Conservation (phyloP, 2,888 invertebrate genomes). For the Ennomos fuscantarius region DNA sequence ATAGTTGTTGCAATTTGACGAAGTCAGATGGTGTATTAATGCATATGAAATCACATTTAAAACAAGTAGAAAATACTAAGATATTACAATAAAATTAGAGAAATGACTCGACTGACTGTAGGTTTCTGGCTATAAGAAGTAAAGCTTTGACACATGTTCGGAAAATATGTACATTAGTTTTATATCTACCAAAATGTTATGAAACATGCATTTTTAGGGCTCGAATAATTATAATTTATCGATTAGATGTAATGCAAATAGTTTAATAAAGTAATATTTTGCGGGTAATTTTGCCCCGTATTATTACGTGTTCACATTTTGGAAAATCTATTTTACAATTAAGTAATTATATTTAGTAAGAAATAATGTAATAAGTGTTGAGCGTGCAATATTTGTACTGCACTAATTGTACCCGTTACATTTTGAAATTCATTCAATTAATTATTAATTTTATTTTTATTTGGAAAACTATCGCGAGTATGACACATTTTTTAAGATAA, state of each 20-base stretch:
- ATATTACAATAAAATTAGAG: conserved; percentile 7
- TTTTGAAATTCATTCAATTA: not conserved
- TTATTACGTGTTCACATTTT: conserved; percentile 20
- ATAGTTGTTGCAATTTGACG: not conserved
- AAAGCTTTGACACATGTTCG: conserved; percentile 20
- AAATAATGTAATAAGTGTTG: conserved; percentile 2
- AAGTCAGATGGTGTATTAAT: conserved; percentile 3
- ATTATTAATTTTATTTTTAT: no score
- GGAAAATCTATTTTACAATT: conserved; percentile 13
- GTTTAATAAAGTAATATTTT: conserved; percentile 4
- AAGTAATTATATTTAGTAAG: not conserved
- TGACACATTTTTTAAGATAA: no score
- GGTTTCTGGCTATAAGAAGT: conserved; percentile 14
- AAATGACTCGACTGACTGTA: conserved; percentile 32
- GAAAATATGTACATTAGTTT: conserved; percentile 1
- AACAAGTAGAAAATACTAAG: conserved; percentile 3
- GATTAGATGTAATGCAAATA: conserved; percentile 20
- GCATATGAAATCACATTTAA: not conserved
- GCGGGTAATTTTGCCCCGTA: conserved; percentile 16
- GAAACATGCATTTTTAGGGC: conserved; percentile 5
- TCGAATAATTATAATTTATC: conserved; percentile 12
- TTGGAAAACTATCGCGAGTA: no score
- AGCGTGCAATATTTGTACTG: conserved; percentile 12
- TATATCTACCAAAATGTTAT: conserved; percentile 10
- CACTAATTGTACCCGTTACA: conserved; percentile 2